Conservation (phyloP, 2,888 invertebrate genomes). For the Morpho achilles region DNA sequence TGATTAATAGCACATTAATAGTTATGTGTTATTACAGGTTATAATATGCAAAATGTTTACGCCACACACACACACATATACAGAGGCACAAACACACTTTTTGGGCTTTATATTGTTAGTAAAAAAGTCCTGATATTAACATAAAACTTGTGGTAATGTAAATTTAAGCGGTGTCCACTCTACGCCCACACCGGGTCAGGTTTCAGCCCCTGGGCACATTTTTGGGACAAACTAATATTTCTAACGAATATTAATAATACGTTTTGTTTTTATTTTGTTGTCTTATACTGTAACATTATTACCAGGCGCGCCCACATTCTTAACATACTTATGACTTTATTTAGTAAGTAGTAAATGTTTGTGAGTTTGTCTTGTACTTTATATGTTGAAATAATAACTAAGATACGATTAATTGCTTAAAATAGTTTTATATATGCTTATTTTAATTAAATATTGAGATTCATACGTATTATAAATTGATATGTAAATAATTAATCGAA, state of each 20-base stretch:
- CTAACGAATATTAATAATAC: conserved; percentile 76
- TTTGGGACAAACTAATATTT: conserved; percentile 78
- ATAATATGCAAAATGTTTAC: neutral
- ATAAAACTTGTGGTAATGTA: neutral
- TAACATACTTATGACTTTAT: conserved; percentile 33
- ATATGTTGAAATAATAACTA: too few species aligned
- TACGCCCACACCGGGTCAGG: conserved; percentile 66
- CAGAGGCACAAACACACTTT: too few species aligned
- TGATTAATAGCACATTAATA: too few species aligned
- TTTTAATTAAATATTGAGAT: too few species aligned
- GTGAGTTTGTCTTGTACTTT: too few species aligned
- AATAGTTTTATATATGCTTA: too few species aligned
- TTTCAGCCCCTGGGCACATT: conserved; percentile 74
- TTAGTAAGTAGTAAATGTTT: neutral
- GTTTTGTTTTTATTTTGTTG: conserved; percentile 61
- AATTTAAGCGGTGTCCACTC: conserved; percentile 51
- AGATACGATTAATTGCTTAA: too few species aligned
- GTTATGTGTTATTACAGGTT: too few species aligned
- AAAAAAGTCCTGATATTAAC: neutral
- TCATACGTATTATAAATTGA: too few species aligned
- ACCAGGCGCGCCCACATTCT: conserved; percentile 56
- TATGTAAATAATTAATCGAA: too few species aligned
- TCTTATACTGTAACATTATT: conserved; percentile 53
- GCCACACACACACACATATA: neutral
- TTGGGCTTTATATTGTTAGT: too few species aligned